Conservation (phyloP, 2,113 vertebrate genomes). For the Cololabis saira region DNA sequence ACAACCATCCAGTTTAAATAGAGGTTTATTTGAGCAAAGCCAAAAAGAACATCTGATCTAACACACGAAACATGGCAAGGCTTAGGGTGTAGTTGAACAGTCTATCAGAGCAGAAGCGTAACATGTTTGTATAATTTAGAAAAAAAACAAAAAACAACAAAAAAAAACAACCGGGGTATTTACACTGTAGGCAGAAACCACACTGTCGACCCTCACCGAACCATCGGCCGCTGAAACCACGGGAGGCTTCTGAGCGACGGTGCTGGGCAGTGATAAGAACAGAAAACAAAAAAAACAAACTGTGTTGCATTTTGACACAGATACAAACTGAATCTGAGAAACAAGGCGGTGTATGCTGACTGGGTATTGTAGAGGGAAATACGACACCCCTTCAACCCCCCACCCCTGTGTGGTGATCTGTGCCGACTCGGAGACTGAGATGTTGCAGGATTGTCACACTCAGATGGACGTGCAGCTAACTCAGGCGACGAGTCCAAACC, state of each 20-base stretch:
- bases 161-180: conserved; percentile 20
- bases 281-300: conserved; percentile 21
- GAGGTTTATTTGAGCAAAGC: conserved; percentile 76
- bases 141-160: conserved; percentile 24
- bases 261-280: conserved; percentile 43
- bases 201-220: conserved; percentile 48
- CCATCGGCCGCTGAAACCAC: conserved; percentile 15
- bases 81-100: conserved; percentile 58
- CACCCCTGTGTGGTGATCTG: neutral
- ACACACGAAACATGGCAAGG: conserved; percentile 51
- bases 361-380: conserved; percentile 51
- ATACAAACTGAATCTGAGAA: conserved; percentile 46
- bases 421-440: conserved; percentile 19
- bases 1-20: conserved; percentile 47
- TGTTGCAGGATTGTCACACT: conserved; percentile 2
- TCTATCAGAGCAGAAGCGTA: conserved; percentile 58
- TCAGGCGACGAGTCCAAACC: conserved; percentile 16
- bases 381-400: conserved; percentile 19
- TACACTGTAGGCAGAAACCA: conserved; percentile 36
- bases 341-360: conserved; percentile 59
- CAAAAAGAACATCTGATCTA: conserved; percentile 60
- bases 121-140: conserved; percentile 31
- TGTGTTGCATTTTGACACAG: conserved; percentile 41
- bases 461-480: neutral
- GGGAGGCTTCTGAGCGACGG: conserved; percentile 31